Evolutionary conservation across 2,888 invertebrate genomes (phyloP), one percentile per base, ranked within the genome.

Genomic region (Acheta domesticus): DNA sequence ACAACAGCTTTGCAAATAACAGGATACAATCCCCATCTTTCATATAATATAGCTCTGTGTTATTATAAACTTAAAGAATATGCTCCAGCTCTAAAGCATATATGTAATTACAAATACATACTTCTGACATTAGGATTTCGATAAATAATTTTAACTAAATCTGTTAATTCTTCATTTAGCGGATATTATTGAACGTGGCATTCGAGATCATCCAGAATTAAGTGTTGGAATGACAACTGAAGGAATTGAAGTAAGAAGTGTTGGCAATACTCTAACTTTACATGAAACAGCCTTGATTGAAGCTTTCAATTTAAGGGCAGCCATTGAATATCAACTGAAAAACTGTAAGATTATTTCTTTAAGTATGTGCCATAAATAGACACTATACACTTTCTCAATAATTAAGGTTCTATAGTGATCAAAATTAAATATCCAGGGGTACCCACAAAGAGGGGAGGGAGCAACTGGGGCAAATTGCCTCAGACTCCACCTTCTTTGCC

Each of bases 211-310:
- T 88, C 99, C 99, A 50, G 99, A 99, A 86, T 88, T 99, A 83
- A 96, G 97, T 84, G 97, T 99, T 16, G 99, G 99, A 0, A 96
- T 97, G 92, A 96, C 97, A 86, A 96, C 97, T 48, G 99, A 99
- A 86, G 94, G 94, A 2, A 93, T 94, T 77, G 94, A 94, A 87
- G 95, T 97, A 0, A 92, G 98, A 82, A 98, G 98, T 85, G 98
- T 99, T 62, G 99, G 99, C 0, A 98, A 98, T 87, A 96, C 97
- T 0, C 88, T 96, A 80, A 94, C 94, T 1, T 89, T 99, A 80
- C 98, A 99, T 85, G 94, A 98, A 86, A 98, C 99, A 5, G 97
- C 98, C 23, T 90, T 99, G 4, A 96, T 99, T 16, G 99, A 99
- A 88, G 98, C 99, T 0, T 97, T 99, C 85, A 99, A 99, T 88